Percentiles rank a stretch among this genome's conserved stretches.
Conservation (phyloP, 2,797 vertebrate species). For the Argentina silus region DNA sequence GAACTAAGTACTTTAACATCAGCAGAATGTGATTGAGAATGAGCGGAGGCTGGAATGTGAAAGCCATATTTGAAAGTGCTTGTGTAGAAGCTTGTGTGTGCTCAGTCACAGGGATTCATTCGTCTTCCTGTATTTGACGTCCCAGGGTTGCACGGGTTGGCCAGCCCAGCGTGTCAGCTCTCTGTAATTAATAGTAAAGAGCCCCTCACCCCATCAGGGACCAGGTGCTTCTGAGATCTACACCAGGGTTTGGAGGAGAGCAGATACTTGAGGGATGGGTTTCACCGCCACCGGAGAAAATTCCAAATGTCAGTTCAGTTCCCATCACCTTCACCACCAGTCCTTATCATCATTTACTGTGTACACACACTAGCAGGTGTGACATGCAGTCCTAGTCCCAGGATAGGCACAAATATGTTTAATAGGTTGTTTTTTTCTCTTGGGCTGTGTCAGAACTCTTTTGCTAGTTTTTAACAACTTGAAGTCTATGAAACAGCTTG, state of each 20-base stretch:
- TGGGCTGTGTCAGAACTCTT: not conserved
- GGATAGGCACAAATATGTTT: slow-evolving; percentile 52
- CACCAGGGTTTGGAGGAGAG: slow-evolving; percentile 47
- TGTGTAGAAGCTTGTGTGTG: slow-evolving; percentile 40
- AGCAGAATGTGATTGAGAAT: slow-evolving; percentile 69
- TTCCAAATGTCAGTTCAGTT: slow-evolving; percentile 41
- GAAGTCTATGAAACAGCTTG: slow-evolving; percentile 54
- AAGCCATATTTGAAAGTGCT: slow-evolving; percentile 62
- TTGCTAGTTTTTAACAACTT: not conserved
- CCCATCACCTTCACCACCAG: slow-evolving; percentile 24
- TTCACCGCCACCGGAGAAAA: slow-evolving; percentile 24
- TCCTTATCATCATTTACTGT: slow-evolving; percentile 39
- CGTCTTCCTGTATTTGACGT: slow-evolving; percentile 69
- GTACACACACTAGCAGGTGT: slow-evolving; percentile 45
- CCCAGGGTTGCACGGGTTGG: slow-evolving; percentile 67
- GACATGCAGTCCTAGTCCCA: slow-evolving; percentile 36
- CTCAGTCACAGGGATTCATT: slow-evolving; percentile 68
- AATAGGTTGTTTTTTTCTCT: slow-evolving; percentile 53
- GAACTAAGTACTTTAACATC: slow-evolving; percentile 67
- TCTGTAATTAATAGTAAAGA: slow-evolving; percentile 79
- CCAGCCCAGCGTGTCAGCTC: slow-evolving; percentile 62
- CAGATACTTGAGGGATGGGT: slow-evolving; percentile 26
- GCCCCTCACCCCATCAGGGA: slow-evolving; percentile 63
- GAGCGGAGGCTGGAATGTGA: slow-evolving; percentile 58
- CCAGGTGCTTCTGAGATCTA: slow-evolving; percentile 71